Conservation (phyloP, 2,797 vertebrate genomes). For the Manis pentadactyla region DNA sequence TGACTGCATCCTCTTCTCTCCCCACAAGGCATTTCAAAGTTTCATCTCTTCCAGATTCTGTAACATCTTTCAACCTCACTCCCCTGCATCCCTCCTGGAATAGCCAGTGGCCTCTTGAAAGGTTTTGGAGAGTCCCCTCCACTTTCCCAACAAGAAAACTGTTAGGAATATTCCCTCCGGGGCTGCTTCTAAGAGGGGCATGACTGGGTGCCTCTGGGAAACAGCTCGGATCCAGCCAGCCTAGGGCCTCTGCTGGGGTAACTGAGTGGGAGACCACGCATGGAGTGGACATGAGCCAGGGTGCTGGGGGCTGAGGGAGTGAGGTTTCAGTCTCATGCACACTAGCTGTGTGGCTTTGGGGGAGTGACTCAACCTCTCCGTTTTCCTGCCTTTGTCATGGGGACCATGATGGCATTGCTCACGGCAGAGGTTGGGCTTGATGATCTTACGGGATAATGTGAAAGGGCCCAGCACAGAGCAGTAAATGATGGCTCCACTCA, state of each 20-base stretch:
- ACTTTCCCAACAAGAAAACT: not conserved
- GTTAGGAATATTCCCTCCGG: not conserved
- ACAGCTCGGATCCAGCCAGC: not conserved
- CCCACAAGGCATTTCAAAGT: not conserved
- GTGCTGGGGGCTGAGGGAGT: not conserved
- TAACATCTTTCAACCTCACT: not conserved
- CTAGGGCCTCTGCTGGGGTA: fast-evolving
- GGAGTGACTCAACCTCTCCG: not conserved
- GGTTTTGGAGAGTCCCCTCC: not conserved
- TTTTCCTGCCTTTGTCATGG: not conserved
- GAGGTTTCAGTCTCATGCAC: fast-evolving
- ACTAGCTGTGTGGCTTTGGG: not conserved
- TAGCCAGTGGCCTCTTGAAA: not conserved
- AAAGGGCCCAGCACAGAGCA: not conserved
- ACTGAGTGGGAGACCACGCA: not conserved
- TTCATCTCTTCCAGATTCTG: not conserved
- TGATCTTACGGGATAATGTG: fast-evolving
- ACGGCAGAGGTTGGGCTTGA: too few relatives aligned
- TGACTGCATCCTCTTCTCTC: not conserved
- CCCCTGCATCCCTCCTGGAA: not conserved
- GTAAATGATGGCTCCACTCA: not conserved
- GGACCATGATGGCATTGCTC: too few relatives aligned
- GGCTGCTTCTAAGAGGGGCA: not conserved
- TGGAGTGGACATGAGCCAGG: not conserved
- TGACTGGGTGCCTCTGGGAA: not conserved